Evolutionary conservation across 2,113 vertebrate genomes (phyloP).

Genomic region (Amphiprion percula): DNA sequence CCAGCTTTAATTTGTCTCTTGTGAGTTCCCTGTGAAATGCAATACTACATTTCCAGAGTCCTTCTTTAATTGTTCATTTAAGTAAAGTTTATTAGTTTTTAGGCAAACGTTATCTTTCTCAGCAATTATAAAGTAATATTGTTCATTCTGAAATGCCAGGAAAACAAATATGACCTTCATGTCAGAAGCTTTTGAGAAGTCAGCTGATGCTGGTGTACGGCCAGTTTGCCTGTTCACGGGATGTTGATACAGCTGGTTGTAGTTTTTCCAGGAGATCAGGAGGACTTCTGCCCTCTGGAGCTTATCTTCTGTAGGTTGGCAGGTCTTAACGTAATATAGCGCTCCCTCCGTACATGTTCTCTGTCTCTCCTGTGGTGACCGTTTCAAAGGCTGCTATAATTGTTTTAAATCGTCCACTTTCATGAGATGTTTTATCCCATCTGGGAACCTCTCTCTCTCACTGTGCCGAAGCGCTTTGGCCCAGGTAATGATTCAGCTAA

Average conservation of each 20-base stretch:
- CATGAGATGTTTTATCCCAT: slow-evolving; percentile 25
- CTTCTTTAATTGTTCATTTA: neutral
- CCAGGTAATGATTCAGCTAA: slow-evolving; percentile 33
- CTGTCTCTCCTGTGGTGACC: slow-evolving; percentile 47
- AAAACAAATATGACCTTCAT: slow-evolving; percentile 25
- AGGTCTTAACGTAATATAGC: slow-evolving; percentile 48
- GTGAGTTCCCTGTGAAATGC: no score
- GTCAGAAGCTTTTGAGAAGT: slow-evolving; percentile 25
- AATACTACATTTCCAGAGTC: neutral
- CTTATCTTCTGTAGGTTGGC: slow-evolving; percentile 58
- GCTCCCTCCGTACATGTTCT: slow-evolving; percentile 50
- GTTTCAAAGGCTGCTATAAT: slow-evolving; percentile 54
- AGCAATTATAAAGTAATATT: slow-evolving; percentile 41
- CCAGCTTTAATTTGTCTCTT: neutral
- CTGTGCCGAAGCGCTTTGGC: neutral
- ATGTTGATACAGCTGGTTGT: slow-evolving; percentile 79
- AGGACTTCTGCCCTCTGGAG: slow-evolving; percentile 55
- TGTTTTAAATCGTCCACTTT: slow-evolving; percentile 51
- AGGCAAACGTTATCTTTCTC: slow-evolving; percentile 6
- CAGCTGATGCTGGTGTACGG: neutral
- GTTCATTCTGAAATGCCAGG: slow-evolving; percentile 1
- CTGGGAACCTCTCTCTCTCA: neutral
- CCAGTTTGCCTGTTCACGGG: neutral
- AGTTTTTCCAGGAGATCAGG: slow-evolving; percentile 57
- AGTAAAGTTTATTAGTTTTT: neutral